Evolutionary conservation across 2,888 invertebrate genomes (phyloP).

Genomic region (Pristionchus arcanus): DNA sequence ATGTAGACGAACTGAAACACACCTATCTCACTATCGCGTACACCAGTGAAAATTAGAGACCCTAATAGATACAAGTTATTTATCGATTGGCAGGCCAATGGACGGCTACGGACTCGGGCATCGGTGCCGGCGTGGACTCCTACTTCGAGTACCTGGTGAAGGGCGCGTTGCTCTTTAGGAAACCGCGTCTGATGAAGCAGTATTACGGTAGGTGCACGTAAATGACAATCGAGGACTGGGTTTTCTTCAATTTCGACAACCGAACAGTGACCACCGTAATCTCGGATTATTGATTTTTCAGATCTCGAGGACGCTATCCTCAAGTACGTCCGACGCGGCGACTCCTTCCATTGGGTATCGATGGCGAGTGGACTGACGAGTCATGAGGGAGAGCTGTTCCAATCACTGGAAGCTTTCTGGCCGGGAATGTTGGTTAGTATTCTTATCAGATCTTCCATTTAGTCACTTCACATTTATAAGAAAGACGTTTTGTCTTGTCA

Average conservation of each 20-base stretch:
- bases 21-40: background rate
- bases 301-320: conserved; percentile 81
- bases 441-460: no score
- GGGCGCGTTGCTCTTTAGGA: conserved; percentile 92
- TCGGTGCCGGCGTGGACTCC: conserved; percentile 86
- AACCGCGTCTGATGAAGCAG: conserved; percentile 92
- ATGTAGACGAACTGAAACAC: no score
- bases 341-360: conserved; percentile 99
- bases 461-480: no score
- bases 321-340: conserved; percentile 88
- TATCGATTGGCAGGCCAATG: conserved; percentile 82
- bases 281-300: conserved; percentile 62
- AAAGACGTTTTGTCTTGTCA: no score
- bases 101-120: conserved; percentile 98
- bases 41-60: no score
- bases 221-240: background rate
- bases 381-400: conserved; percentile 90
- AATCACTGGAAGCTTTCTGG: conserved; percentile 98
- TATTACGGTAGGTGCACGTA: conserved; percentile 84
- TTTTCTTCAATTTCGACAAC: background rate
- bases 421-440: conserved; percentile 88
- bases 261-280: background rate
- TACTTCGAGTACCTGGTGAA: conserved; percentile 99
- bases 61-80: no score
- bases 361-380: conserved; percentile 91